Evolutionary conservation across 2,113 vertebrate genomes (phyloP).

Genomic region (Rhynchopsitta pachyrhyncha): DNA sequence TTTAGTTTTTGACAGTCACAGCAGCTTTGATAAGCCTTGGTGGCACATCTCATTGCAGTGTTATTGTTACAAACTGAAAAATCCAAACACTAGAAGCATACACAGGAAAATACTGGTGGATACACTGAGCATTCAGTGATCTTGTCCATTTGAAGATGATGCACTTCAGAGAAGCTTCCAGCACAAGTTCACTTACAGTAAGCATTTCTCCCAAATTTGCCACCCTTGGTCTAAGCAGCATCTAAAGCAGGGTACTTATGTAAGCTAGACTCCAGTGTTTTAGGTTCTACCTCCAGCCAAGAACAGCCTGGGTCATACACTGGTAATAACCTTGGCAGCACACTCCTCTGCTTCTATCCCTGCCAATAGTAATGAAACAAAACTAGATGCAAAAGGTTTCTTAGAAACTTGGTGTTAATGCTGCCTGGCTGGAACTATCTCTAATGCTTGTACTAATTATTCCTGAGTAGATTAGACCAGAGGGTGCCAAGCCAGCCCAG

Average conservation of each 20-base stretch:
- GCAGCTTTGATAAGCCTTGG: neutral
- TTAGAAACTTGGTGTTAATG: conserved; percentile 9
- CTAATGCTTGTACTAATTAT: conserved; percentile 37
- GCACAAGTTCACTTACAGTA: neutral
- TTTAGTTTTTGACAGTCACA: neutral
- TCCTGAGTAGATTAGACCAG: neutral
- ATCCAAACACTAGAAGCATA: neutral
- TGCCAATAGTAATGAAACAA: conserved; percentile 4
- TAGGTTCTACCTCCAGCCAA: neutral
- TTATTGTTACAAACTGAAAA: neutral
- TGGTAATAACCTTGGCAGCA: neutral
- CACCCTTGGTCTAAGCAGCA: neutral
- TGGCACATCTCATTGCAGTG: neutral
- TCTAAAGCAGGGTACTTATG: neutral
- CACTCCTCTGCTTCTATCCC: neutral
- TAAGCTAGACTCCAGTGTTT: neutral
- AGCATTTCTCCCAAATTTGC: neutral
- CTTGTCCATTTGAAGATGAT: neutral
- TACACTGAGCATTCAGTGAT: neutral
- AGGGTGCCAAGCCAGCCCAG: neutral
- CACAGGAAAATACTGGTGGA: neutral
- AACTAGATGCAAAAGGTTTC: neutral
- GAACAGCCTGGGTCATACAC: neutral
- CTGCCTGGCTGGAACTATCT: conserved; percentile 11
- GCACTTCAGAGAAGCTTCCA: neutral